These are phyloP conservation scores for Parapsyche elsis DNA, from an alignment of 1,140 invertebrate species.

Conservation along the genomic window DNA sequence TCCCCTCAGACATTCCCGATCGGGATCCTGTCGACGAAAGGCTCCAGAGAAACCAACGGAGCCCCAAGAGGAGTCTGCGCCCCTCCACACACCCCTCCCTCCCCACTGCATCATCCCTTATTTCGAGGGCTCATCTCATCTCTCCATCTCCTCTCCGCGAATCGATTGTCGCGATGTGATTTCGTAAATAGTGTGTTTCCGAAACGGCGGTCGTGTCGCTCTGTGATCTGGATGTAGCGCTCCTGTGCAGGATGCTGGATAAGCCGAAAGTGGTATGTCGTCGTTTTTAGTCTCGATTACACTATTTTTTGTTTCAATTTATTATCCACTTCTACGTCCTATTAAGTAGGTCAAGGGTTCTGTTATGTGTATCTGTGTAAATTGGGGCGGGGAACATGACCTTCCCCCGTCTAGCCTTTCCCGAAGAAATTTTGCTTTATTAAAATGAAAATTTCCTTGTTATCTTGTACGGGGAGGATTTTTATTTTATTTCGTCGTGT, in stretches of 20 bases:
- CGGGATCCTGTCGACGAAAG: not conserved
- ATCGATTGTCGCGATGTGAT: not conserved
- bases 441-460: too few relatives aligned
- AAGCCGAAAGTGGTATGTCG: constrained; percentile 55
- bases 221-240: not conserved
- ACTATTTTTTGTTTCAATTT: constrained; percentile 1
- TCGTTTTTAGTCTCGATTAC: not conserved
- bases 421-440: too few relatives aligned
- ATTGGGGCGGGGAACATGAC: not conserved
- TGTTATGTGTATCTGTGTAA: not conserved
- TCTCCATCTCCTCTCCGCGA: not conserved
- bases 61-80: not conserved
- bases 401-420: too few relatives aligned
- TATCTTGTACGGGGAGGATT: too few relatives aligned
- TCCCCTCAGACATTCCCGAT: not conserved
- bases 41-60: not conserved
- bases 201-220: not conserved
- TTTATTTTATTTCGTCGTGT: too few relatives aligned
- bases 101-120: not conserved
- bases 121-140: not conserved
- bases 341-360: constrained; percentile 51
- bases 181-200: not conserved
- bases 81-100: not conserved
- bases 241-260: constrained; percentile 51
- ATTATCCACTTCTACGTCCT: not conserved